These are phyloP conservation scores for Ormyrus nitidulus DNA, from an alignment of 2,888 invertebrate genomes.

Conservation along the genomic window DNA sequence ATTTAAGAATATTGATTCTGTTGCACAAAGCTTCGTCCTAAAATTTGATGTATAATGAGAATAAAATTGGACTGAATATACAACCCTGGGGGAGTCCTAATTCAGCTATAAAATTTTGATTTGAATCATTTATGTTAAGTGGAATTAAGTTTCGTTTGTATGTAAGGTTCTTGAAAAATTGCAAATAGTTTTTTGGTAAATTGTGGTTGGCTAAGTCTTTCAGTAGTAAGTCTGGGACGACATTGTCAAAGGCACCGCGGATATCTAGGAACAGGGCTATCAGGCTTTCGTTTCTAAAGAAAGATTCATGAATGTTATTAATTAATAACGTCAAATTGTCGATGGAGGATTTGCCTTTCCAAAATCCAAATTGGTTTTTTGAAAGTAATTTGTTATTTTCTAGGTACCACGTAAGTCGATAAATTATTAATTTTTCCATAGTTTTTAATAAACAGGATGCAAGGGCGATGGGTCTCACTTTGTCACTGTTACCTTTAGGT, in stretches of 20 bases:
- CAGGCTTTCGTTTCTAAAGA: background rate
- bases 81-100: slow-evolving; percentile 53
- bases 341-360: slow-evolving; percentile 16
- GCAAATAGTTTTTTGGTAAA: background rate
- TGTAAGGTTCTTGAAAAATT: background rate
- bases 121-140: too few relatives aligned
- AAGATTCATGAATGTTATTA: background rate
- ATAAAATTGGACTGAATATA: slow-evolving; percentile 39
- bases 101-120: too few relatives aligned
- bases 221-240: background rate
- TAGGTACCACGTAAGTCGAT: background rate
- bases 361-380: background rate
- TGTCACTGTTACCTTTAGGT: slow-evolving; percentile 1
- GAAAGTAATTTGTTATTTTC: background rate
- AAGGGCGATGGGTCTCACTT: slow-evolving; percentile 9
- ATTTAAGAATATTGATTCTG: too few relatives aligned
- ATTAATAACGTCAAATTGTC: background rate
- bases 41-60: slow-evolving; percentile 49
- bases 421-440: background rate
- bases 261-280: background rate
- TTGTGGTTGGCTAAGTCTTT: background rate
- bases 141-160: background rate
- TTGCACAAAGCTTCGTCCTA: too few relatives aligned
- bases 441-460: slow-evolving; percentile 8
- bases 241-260: slow-evolving; percentile 2